These are phyloP conservation scores for Crenuchus spilurus DNA, from an alignment of 2,797 vertebrate genomes.

Conservation along the genomic window DNA sequence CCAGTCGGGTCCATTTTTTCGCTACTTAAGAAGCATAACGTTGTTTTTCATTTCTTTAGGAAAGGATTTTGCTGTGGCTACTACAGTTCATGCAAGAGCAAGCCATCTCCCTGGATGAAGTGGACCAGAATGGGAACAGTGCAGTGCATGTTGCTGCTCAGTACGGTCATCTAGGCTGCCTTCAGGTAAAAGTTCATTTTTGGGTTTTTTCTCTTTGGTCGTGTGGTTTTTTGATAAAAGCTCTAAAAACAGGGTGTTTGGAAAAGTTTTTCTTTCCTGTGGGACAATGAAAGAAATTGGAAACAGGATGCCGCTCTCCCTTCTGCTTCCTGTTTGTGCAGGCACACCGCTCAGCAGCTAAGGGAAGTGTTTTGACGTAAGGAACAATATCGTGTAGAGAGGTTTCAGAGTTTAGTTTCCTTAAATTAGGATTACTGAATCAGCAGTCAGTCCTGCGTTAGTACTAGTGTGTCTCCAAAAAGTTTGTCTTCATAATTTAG, in stretches of 20 bases:
- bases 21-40: neutral
- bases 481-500: too few species aligned
- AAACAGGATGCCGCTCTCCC: conserved; percentile 47
- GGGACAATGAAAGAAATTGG: conserved; percentile 23
- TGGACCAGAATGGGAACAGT: conserved; percentile 93
- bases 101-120: conserved; percentile 94
- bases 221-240: neutral
- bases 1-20: neutral
- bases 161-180: conserved; percentile 91
- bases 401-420: conserved; percentile 13
- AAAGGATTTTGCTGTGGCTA: conserved; percentile 95
- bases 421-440: too few species aligned
- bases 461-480: too few species aligned
- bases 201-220: neutral
- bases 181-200: conserved; percentile 80
- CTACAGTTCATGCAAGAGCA: conserved; percentile 99
- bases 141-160: conserved; percentile 93
- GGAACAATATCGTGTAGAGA: conserved; percentile 1
- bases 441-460: too few species aligned
- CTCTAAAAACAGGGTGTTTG: neutral
- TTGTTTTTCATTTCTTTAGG: conserved; percentile 70
- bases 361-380: conserved; percentile 20
- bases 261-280: conserved; percentile 19
- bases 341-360: conserved; percentile 22
- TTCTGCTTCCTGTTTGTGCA: conserved; percentile 50